phyloP scores from a whole-genome alignment of 2,113 vertebrate species.

The Mohoua ochrocephala region DNA sequence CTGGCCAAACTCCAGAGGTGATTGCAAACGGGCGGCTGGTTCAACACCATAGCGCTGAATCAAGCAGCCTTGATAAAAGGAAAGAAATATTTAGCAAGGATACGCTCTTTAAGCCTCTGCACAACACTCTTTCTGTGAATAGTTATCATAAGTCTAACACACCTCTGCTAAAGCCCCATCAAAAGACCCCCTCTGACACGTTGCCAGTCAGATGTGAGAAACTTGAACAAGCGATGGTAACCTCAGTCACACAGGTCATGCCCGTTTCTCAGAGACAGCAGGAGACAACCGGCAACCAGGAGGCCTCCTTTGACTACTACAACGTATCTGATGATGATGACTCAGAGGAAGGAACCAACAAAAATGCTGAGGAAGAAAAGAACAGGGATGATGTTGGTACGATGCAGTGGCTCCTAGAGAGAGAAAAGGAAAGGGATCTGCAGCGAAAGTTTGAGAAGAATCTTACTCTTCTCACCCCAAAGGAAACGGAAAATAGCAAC shows the following conservation, averaged over 20 bases:
- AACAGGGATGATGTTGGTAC: conserved; percentile 86
- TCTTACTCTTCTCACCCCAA: conserved; percentile 89
- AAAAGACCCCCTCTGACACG: conserved; percentile 79
- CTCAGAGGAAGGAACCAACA: conserved; percentile 87
- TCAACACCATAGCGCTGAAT: conserved; percentile 81
- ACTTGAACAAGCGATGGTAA: conserved; percentile 83
- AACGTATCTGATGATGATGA: conserved; percentile 95
- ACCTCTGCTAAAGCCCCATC: conserved; percentile 82
- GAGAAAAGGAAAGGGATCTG: conserved; percentile 93
- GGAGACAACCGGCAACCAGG: conserved; percentile 79
- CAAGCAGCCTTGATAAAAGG: conserved; percentile 86
- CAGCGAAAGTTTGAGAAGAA: conserved; percentile 97
- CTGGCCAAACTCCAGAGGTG: conserved; percentile 72
- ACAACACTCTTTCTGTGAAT: conserved; percentile 88
- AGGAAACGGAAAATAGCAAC: conserved; percentile 89
- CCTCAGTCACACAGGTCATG: conserved; percentile 74
- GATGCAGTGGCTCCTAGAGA: conserved; percentile 95
- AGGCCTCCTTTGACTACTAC: conserved; percentile 94
- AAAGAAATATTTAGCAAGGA: conserved; percentile 97
- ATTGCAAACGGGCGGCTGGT: conserved; percentile 82
- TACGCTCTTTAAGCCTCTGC: conserved; percentile 91
- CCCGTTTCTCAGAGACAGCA: conserved; percentile 82
- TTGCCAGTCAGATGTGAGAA: conserved; percentile 84
- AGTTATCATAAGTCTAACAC: conserved; percentile 91
- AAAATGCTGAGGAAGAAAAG: conserved; percentile 77